A percentile compares a stretch with the other conserved stretches of the same genome.
phyloP scores from a whole-genome alignment of 53 echinoderm and acorn worm genomes.

The Arbacia lixula region DNA sequence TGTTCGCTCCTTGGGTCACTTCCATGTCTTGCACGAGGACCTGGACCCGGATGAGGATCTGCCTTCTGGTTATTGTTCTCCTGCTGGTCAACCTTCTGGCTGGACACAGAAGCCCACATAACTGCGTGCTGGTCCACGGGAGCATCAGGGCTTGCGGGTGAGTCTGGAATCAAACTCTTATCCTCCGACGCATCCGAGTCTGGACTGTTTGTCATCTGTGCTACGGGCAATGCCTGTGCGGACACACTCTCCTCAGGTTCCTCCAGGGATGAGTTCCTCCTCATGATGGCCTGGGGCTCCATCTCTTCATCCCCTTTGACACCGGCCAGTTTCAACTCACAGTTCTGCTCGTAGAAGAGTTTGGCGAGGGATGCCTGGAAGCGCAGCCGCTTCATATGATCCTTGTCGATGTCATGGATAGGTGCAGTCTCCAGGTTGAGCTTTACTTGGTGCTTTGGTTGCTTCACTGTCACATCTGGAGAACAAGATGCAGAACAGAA shows the following conservation, averaged over 20 bases:
- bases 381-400: slow-evolving; percentile 24
- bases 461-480: slow-evolving; percentile 44
- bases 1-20: not conserved
- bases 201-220: no score
- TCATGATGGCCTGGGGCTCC: slow-evolving; percentile 29
- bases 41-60: not conserved
- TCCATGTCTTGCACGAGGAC: not conserved
- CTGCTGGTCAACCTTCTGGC: not conserved
- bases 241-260: not conserved
- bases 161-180: slow-evolving; percentile 14
- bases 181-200: no score
- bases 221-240: no score
- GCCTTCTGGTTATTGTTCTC: slow-evolving; percentile 17
- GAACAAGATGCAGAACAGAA: not conserved
- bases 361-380: slow-evolving; percentile 49
- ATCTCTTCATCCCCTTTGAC: slow-evolving; percentile 38
- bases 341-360: slow-evolving; percentile 47
- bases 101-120: not conserved
- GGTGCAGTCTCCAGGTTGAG: slow-evolving; percentile 48
- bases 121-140: slow-evolving; percentile 2
- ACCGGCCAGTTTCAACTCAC: slow-evolving; percentile 12
- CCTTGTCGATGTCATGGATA: slow-evolving; percentile 49
- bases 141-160: slow-evolving; percentile 12
- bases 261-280: not conserved
- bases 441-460: slow-evolving; percentile 40